Evolutionary conservation across 37 sponge, comb jelly and placozoan genomes (phyloP).

Genomic region (Theonella swinhoei): DNA sequence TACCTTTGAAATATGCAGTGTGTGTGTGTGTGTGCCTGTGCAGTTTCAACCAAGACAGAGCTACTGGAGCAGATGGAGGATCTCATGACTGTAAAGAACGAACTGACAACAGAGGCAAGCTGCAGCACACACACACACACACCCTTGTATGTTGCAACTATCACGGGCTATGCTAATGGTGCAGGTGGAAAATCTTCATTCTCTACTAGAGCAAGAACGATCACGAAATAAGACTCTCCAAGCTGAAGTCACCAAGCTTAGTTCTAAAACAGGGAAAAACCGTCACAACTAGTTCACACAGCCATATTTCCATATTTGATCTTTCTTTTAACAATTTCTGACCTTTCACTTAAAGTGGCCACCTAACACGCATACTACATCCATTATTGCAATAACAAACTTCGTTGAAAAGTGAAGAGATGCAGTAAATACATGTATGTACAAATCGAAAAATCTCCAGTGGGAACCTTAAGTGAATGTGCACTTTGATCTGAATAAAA

Average conservation of each 20-base stretch:
- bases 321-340: too few species aligned
- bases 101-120: slow-evolving; percentile 44
- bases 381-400: too few species aligned
- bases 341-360: too few species aligned
- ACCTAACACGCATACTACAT: too few species aligned
- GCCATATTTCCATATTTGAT: too few species aligned
- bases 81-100: slow-evolving; percentile 32
- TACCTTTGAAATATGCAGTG: neutral
- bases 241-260: slow-evolving; percentile 28
- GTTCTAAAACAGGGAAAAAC: neutral
- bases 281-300: neutral
- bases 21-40: neutral
- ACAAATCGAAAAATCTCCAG: too few species aligned
- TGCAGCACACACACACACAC: neutral
- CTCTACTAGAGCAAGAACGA: slow-evolving; percentile 44
- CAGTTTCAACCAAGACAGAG: slow-evolving; percentile 50
- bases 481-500: too few species aligned
- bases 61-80: slow-evolving; percentile 45
- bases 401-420: too few species aligned
- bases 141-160: neutral
- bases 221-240: slow-evolving; percentile 44
- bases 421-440: too few species aligned
- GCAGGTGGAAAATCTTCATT: slow-evolving; percentile 25
- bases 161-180: too few species aligned
- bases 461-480: too few species aligned